Evolutionary conservation across 2,113 vertebrate species (phyloP).

Genomic region (Tretioscincus oriximinensis): DNA sequence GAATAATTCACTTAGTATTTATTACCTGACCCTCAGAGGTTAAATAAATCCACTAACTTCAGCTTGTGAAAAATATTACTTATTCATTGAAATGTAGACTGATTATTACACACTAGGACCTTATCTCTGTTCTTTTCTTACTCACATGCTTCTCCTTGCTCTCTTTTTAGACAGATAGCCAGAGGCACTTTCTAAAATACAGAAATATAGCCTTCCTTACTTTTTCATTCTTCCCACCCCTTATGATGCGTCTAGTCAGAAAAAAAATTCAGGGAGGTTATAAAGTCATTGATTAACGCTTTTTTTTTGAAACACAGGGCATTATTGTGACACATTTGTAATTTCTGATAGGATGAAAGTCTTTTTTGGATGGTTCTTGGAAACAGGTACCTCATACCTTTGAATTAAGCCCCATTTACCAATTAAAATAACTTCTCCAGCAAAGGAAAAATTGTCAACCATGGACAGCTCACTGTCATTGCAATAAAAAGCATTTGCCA

Average conservation of each 20-base stretch:
- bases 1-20: slow-evolving; percentile 91
- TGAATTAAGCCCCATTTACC: slow-evolving; percentile 69
- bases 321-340: slow-evolving; percentile 53
- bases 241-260: slow-evolving; percentile 28
- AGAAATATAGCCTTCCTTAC: slow-evolving; percentile 50
- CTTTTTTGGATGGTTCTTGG: slow-evolving; percentile 66
- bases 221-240: background rate
- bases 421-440: slow-evolving; percentile 66
- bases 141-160: slow-evolving; percentile 43
- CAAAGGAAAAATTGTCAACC: slow-evolving; percentile 62
- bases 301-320: slow-evolving; percentile 56
- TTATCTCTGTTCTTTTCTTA: slow-evolving; percentile 70
- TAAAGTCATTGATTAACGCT: slow-evolving; percentile 55
- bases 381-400: slow-evolving; percentile 59
- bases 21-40: slow-evolving; percentile 88
- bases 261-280: slow-evolving; percentile 59
- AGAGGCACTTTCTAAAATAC: slow-evolving; percentile 48
- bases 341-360: slow-evolving; percentile 53
- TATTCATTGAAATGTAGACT: slow-evolving; percentile 79
- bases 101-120: slow-evolving; percentile 77
- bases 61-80: slow-evolving; percentile 80
- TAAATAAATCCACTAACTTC: slow-evolving; percentile 84
- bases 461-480: slow-evolving; percentile 67
- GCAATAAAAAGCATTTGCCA: slow-evolving; percentile 66
- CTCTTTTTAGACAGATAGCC: slow-evolving; percentile 61